These are phyloP conservation scores for Verasper variegatus DNA, from an alignment of 2,113 vertebrate genomes.

Conservation along the genomic window DNA sequence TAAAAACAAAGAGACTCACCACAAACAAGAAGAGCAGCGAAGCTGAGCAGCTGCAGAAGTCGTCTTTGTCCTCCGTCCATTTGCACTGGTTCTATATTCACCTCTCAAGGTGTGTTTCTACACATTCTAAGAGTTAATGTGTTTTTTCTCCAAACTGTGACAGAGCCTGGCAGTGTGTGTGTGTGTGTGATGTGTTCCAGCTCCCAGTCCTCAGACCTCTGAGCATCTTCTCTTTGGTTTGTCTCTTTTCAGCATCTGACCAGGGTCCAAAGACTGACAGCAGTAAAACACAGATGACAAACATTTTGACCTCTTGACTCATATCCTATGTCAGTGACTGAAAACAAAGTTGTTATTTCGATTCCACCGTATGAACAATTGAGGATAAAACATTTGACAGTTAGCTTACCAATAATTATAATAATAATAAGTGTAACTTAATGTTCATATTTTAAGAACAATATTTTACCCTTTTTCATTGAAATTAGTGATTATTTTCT, in stretches of 20 bases:
- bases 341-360: neutral
- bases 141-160: neutral
- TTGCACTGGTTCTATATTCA: neutral
- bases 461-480: too few species aligned
- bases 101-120: conserved; percentile 16
- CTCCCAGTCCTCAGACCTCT: conserved; percentile 45
- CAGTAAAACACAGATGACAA: conserved; percentile 70
- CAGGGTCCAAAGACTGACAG: conserved; percentile 79
- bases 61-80: conserved; percentile 47
- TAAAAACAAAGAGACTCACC: conserved; percentile 65
- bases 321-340: neutral
- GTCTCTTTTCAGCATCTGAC: conserved; percentile 69
- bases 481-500: neutral
- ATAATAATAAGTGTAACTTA: neutral
- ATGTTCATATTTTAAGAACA: neutral
- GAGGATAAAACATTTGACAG: neutral
- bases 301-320: conserved; percentile 39
- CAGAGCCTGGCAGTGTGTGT: neutral
- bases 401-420: neutral
- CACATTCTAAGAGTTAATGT: too few species aligned
- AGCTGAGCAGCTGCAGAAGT: conserved; percentile 61
- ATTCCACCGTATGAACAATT: neutral
- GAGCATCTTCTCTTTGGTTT: conserved; percentile 58
- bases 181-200: conserved; percentile 21
- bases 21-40: conserved; percentile 62